Evolutionary conservation across 1,140 invertebrate genomes (phyloP).

Genomic region (Psilanteris sp.): DNA sequence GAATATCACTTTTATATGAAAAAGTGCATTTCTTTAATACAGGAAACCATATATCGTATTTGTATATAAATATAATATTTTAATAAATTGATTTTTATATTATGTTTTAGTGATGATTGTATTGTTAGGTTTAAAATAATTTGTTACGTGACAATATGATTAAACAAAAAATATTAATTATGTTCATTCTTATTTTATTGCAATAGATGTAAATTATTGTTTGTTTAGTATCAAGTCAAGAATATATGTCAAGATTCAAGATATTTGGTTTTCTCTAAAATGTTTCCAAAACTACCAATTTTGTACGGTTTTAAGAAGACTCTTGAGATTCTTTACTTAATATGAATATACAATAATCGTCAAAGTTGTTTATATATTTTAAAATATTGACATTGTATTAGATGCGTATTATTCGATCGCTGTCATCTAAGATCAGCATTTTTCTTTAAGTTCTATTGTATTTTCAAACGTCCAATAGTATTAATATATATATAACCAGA

Average conservation of each 20-base stretch:
- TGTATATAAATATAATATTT: slow-evolving; percentile 5
- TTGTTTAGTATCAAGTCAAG: slow-evolving; percentile 38
- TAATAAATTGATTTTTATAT: slow-evolving; percentile 5
- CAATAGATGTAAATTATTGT: slow-evolving; percentile 23
- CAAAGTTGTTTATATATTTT: slow-evolving; percentile 20
- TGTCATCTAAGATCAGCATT: slow-evolving; percentile 13
- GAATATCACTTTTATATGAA: slow-evolving; percentile 62
- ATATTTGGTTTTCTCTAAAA: slow-evolving; percentile 17
- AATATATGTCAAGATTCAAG: slow-evolving; percentile 25
- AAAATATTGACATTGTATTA: slow-evolving; percentile 55
- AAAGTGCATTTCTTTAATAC: slow-evolving; percentile 43
- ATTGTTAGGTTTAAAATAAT: slow-evolving; percentile 21
- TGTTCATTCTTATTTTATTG: too few relatives aligned
- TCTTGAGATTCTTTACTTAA: slow-evolving; percentile 31
- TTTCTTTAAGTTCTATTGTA: slow-evolving; percentile 12
- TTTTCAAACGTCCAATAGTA: slow-evolving; percentile 31
- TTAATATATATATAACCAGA: slow-evolving; percentile 16
- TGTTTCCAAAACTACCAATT: slow-evolving; percentile 20
- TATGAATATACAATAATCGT: slow-evolving; percentile 33
- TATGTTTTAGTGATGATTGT: slow-evolving; percentile 10
- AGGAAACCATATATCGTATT: slow-evolving; percentile 8
- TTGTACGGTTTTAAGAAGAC: slow-evolving; percentile 27
- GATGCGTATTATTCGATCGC: slow-evolving; percentile 33
- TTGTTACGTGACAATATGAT: too few relatives aligned
- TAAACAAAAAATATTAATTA: too few relatives aligned